phyloP scores from a whole-genome alignment of 2,888 invertebrate species.

The Patella depressa region DNA sequence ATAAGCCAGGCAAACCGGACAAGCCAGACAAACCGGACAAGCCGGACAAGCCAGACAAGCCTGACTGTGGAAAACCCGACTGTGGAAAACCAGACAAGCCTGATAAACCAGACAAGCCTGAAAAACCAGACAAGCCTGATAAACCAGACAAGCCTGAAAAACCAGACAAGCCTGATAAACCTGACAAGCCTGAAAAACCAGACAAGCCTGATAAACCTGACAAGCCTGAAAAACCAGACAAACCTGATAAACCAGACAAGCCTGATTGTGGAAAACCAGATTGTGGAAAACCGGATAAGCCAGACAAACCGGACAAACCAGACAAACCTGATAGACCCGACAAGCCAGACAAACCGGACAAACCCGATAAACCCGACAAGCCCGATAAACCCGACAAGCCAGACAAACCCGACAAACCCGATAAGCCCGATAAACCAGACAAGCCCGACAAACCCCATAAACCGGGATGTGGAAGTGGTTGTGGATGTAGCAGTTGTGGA shows the following conservation, averaged over 20 bases:
- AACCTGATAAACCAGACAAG: constrained; percentile 9
- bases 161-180: neutral
- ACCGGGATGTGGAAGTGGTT: neutral
- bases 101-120: neutral
- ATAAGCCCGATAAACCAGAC: constrained; percentile 12
- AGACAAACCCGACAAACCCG: neutral
- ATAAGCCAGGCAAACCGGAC: constrained; percentile 12
- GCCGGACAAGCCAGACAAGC: constrained; percentile 18
- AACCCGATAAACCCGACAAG: constrained; percentile 14
- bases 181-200: neutral
- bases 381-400: constrained; percentile 5
- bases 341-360: neutral
- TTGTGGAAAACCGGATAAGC: constrained; percentile 8
- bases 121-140: constrained; percentile 12
- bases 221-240: neutral
- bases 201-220: constrained; percentile 12
- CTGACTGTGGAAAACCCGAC: neutral
- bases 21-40: constrained; percentile 4
- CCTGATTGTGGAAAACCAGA: constrained; percentile 5
- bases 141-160: neutral
- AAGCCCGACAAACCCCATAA: constrained; percentile 14
- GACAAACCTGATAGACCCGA: neutral
- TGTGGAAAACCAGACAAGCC: constrained; percentile 15
- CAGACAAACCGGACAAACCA: neutral
- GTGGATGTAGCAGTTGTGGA: constrained; percentile 11